These are phyloP conservation scores for Diachasmimorpha longicaudata DNA, from an alignment of 1,140 invertebrate genomes.

Conservation along the genomic window DNA sequence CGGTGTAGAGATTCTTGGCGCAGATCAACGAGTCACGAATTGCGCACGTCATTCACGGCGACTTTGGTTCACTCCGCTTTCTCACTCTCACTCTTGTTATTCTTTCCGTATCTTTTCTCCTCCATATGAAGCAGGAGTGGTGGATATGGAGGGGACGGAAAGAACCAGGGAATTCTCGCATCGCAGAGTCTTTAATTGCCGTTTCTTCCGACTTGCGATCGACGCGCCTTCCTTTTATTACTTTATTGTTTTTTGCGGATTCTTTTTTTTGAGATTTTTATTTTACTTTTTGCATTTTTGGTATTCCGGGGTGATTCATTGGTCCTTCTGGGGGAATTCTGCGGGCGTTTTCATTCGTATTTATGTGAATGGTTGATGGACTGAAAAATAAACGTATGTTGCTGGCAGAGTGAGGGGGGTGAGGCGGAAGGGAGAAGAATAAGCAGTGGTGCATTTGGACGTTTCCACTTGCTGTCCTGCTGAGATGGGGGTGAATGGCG, in stretches of 20 bases:
- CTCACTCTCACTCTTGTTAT: neutral
- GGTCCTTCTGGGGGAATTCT: neutral
- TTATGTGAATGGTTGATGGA: slow-evolving; percentile 9
- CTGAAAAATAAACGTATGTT: neutral
- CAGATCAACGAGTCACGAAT: slow-evolving; percentile 21
- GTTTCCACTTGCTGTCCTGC: slow-evolving; percentile 9
- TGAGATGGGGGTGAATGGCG: neutral
- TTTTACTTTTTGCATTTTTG: neutral
- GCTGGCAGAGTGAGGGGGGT: too few relatives aligned
- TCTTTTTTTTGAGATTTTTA: neutral
- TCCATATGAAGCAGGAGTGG: neutral
- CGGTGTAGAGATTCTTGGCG: slow-evolving; percentile 15
- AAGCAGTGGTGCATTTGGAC: neutral
- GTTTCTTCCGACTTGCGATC: slow-evolving; percentile 21
- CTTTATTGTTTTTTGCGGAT: neutral
- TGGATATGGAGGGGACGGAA: neutral
- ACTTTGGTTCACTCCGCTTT: neutral
- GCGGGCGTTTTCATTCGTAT: neutral
- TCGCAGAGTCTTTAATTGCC: slow-evolving; percentile 23
- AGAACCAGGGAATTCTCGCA: slow-evolving; percentile 5
- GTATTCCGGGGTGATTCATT: neutral
- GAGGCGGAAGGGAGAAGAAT: neutral
- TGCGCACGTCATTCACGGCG: slow-evolving; percentile 8
- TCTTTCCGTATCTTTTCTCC: neutral
- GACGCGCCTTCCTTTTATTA: slow-evolving; percentile 18